These are phyloP conservation scores for Amia ocellicauda DNA, from an alignment of 2,113 vertebrate genomes.

Conservation along the genomic window DNA sequence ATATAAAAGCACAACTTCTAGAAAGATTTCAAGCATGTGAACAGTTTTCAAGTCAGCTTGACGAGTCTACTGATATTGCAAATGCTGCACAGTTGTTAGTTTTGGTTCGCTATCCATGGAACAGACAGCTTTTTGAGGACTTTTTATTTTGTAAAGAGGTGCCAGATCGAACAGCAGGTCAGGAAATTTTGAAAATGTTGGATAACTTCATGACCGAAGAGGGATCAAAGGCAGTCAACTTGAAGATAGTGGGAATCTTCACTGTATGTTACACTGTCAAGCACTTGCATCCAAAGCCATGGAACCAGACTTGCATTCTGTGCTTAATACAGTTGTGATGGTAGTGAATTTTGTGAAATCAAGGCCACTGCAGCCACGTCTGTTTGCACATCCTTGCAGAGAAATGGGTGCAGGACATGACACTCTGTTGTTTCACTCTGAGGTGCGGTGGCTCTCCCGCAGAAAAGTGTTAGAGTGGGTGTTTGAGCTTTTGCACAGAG, in stretches of 20 bases:
- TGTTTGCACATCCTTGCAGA: slow-evolving; percentile 20
- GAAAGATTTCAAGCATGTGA: slow-evolving; percentile 16
- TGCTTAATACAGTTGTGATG: slow-evolving; percentile 27
- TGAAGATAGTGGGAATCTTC: slow-evolving; percentile 8
- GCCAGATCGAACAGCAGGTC: slow-evolving; percentile 20
- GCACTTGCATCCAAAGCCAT: slow-evolving; percentile 24
- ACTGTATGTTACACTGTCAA: slow-evolving; percentile 24
- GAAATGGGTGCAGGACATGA: slow-evolving; percentile 16
- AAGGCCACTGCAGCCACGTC: slow-evolving; percentile 19
- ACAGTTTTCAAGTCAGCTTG: slow-evolving; percentile 15
- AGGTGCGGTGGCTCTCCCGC: slow-evolving; percentile 22
- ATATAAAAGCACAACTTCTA: slow-evolving; percentile 18
- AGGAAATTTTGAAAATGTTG: slow-evolving; percentile 24
- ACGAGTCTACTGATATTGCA: slow-evolving; percentile 21
- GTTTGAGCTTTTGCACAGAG: slow-evolving; percentile 14
- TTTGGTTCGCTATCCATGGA: slow-evolving; percentile 17
- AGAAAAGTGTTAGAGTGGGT: slow-evolving; percentile 21
- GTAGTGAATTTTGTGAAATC: slow-evolving; percentile 25
- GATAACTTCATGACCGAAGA: slow-evolving; percentile 20
- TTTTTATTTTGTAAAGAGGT: slow-evolving; percentile 24
- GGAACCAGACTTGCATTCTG: slow-evolving; percentile 22
- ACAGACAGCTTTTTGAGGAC: slow-evolving; percentile 17
- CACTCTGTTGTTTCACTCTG: slow-evolving; percentile 4
- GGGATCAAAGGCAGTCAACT: slow-evolving; percentile 18
- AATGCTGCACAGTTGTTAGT: slow-evolving; percentile 19